Evolutionary conservation across 1,140 invertebrate species (phyloP).

Genomic region (Drosophila grimshawi): DNA sequence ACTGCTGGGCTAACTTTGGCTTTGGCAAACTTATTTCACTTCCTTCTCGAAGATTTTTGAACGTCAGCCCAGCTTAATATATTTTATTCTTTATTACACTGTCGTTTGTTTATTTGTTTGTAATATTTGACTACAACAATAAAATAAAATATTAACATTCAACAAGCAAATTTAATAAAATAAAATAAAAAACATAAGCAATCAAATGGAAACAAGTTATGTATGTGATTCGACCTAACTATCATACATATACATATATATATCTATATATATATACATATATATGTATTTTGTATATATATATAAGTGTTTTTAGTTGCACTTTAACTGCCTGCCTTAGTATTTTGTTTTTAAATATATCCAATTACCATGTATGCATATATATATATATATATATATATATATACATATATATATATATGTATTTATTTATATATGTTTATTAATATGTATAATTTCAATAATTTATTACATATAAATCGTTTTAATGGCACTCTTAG

Average conservation of each 20-base stretch:
- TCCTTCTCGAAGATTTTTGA: conserved; percentile 4
- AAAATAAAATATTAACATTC: conserved; percentile 32
- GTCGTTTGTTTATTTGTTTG: conserved; percentile 14
- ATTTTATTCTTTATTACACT: conserved; percentile 27
- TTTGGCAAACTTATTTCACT: conserved; percentile 11
- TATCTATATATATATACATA: conserved; percentile 39
- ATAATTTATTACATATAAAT: conserved; percentile 82
- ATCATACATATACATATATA: conserved; percentile 32
- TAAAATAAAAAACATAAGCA: conserved; percentile 37
- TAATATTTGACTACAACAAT: conserved; percentile 39
- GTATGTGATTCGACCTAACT: conserved; percentile 51
- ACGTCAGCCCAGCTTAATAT: conserved; percentile 4
- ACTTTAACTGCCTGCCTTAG: conserved; percentile 48
- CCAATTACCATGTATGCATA: not conserved
- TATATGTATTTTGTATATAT: conserved; percentile 32
- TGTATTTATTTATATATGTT: conserved; percentile 59
- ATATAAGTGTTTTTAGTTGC: conserved; percentile 49
- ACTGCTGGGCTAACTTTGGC: conserved; percentile 5
- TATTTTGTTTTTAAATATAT: conserved; percentile 15
- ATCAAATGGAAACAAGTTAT: conserved; percentile 33
- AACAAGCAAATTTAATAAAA: conserved; percentile 36
- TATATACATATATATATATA: conserved; percentile 23
- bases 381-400: conserved; percentile 3
- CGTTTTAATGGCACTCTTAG: conserved; percentile 82
- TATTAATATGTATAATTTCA: conserved; percentile 75